A percentile compares a stretch with the other conserved stretches of the same genome.
These are phyloP conservation scores for Microcebus jonahi DNA, from an alignment of 2,113 vertebrate species.

Conservation along the genomic window DNA sequence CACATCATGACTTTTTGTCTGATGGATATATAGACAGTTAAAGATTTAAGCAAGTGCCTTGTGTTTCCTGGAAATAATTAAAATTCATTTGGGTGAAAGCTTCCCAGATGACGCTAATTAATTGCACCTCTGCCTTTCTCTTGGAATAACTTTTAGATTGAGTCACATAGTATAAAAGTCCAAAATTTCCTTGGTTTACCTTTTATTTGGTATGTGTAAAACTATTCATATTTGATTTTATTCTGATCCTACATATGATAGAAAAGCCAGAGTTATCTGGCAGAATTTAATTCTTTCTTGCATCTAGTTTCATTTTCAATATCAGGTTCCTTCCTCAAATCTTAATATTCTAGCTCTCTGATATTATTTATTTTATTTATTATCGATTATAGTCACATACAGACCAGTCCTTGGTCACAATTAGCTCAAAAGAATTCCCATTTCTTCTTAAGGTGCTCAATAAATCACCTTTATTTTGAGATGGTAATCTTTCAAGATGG, in stretches of 20 bases:
- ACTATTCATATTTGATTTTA: background rate
- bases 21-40: background rate
- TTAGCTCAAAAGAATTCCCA: constrained; percentile 21
- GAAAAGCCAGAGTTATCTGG: background rate
- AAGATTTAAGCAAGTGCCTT: constrained; percentile 74
- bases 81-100: background rate
- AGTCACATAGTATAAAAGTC: background rate
- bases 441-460: constrained; percentile 56
- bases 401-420: background rate
- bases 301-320: background rate
- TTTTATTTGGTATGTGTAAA: background rate
- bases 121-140: constrained; percentile 40
- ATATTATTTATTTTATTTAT: background rate
- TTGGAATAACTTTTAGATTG: background rate
- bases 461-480: constrained; percentile 29
- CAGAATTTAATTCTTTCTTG: background rate
- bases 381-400: background rate
- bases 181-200: background rate
- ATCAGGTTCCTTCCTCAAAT: background rate
- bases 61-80: constrained; percentile 51
- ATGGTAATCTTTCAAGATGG: background rate
- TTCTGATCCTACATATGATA: background rate
- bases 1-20: background rate
- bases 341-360: background rate
- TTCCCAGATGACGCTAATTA: background rate